Conservation (phyloP, 2,113 vertebrate species). For the Cettia cetti region DNA sequence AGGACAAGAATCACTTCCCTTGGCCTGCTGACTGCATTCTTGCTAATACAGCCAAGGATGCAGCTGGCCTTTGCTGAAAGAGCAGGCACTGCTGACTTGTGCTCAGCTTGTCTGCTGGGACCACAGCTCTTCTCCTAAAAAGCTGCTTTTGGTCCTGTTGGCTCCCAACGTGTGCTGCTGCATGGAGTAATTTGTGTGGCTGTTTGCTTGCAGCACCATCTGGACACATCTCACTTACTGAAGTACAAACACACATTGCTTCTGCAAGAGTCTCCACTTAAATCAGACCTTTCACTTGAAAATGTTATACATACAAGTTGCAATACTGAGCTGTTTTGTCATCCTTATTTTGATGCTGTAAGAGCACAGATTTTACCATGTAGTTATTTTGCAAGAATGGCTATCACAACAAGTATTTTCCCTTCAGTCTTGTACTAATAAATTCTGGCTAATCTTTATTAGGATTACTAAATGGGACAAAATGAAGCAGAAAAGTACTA, state of each 20-base stretch:
- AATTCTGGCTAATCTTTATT: not conserved
- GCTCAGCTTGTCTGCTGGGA: fast-evolving
- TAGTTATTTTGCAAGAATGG: not conserved
- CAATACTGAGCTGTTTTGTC: not conserved
- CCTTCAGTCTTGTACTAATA: not conserved
- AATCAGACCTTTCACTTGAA: not conserved
- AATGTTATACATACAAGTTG: not conserved
- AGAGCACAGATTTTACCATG: not conserved
- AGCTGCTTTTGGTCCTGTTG: not conserved
- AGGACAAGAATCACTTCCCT: not conserved
- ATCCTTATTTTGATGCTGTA: not conserved
- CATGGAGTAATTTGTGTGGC: not conserved
- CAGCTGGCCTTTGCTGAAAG: not conserved
- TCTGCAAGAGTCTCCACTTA: not conserved
- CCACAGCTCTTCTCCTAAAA: not conserved
- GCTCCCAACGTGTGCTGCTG: not conserved
- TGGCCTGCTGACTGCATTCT: not conserved
- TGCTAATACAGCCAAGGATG: not conserved
- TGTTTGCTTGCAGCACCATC: not conserved
- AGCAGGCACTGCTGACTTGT: not conserved
- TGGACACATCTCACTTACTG: not conserved
- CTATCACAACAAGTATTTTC: not conserved
- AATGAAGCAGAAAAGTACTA: not conserved
- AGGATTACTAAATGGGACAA: not conserved
- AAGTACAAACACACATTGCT: not conserved